Base-by-base conservation (phyloP, 2,797 vertebrate species). In the Eupleurogrammus muticus region DNA sequence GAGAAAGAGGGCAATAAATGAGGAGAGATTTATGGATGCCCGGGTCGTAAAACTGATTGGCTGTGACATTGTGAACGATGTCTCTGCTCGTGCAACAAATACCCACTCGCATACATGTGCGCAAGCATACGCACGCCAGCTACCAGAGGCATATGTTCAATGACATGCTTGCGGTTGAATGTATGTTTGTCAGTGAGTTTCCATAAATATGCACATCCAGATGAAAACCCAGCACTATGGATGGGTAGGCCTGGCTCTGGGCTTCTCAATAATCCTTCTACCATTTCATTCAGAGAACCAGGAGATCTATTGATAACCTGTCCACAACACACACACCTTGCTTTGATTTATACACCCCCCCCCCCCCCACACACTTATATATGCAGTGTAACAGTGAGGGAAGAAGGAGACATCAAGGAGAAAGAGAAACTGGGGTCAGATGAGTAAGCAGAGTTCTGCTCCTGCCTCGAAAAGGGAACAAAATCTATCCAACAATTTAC, bases 381-480 rank as follows among this genome's bases (percentile, higher is more conserved):
- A 76, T 50, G 44, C 53, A 81, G 59, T 52, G 64, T 75, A 73
- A 67, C 69, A 59, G 72, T 81, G 59, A 84, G 32, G 56, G 34
- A 61, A 84, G 84, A 83, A 78, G 79, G 77, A 57, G 59, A 76
- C 66, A 69, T 80, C 16, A 87, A 87, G 80, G 87, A 80, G 85
- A 86, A 73, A 63, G 48, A 42, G 46, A 23, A 34, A 42, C 56
- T 75, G 55, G 48, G 70, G 77, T 60, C 68, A 73, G 81, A 90
- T 89, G 84, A 87, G 69, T 81, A 86, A 88, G 85, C 81, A 82
- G 51, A 75, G 82, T 86, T 76, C 81, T 81, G n/a, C 58, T 79
- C 36, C 44, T 58, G 73, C 66, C 73, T 67, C 9, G 16, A 34
- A 49, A n/a, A 28, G 56, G 50, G 48, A 77, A 75, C 69, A 69